A percentile compares a stretch with the other conserved stretches of the same genome.
Evolutionary conservation across 2,888 invertebrate genomes (phyloP).

Genomic region (Leptinotarsa juncta): DNA sequence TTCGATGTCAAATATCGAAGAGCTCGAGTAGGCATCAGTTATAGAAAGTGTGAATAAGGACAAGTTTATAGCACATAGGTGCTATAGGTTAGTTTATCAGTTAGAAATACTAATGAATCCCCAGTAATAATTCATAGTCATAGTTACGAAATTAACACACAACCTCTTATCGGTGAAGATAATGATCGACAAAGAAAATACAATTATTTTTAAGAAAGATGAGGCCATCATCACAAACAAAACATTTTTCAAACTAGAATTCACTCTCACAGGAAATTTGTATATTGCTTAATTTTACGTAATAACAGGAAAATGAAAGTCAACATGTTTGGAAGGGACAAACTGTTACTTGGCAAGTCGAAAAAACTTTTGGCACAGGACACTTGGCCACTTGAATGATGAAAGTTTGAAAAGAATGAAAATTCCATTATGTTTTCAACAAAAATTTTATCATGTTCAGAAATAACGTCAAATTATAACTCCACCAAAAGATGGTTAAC

Average conservation of each 20-base stretch:
- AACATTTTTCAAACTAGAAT: not conserved
- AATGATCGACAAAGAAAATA: not conserved
- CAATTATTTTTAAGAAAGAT: not conserved
- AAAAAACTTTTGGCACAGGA: not conserved
- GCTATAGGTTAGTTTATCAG: no score
- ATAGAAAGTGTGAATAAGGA: no score
- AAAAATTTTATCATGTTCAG: not conserved
- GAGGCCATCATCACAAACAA: not conserved
- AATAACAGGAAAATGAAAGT: not conserved
- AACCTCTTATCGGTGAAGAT: not conserved
- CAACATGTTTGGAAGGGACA: not conserved
- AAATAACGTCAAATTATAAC: not conserved
- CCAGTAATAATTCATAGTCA: no score
- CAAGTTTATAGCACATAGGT: no score
- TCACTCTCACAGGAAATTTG: not conserved
- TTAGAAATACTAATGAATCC: no score
- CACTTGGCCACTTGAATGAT: not conserved
- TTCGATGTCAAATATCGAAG: no score
- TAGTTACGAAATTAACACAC: not conserved
- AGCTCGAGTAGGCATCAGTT: no score
- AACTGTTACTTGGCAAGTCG: not conserved
- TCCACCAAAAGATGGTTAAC: not conserved
- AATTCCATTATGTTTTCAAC: not conserved
- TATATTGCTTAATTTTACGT: not conserved
- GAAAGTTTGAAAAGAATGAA: conserved; percentile 1